phyloP scores from a whole-genome alignment of 2,113 vertebrate species.

The Panthera tigris region DNA sequence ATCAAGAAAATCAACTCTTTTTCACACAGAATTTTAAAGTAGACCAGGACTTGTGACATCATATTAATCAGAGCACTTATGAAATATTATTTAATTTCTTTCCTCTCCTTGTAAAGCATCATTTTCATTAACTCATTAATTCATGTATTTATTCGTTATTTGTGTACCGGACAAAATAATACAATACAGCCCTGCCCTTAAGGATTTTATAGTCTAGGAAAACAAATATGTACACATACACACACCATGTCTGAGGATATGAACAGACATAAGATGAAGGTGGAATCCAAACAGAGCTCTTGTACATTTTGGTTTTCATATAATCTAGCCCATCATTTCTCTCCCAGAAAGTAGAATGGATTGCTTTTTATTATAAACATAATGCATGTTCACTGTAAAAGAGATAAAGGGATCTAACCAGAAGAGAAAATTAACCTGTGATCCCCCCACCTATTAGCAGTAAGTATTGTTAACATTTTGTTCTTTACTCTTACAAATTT shows the following conservation, averaged over 20 bases:
- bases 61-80: background rate
- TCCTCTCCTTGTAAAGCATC: background rate
- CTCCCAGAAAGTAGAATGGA: background rate
- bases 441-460: background rate
- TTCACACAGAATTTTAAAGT: background rate
- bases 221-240: background rate
- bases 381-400: background rate
- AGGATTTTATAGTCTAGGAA: background rate
- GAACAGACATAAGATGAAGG: background rate
- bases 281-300: background rate
- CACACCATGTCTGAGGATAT: background rate
- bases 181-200: background rate
- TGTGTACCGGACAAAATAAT: background rate
- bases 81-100: conserved; percentile 24
- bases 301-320: background rate
- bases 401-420: background rate
- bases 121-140: background rate
- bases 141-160: background rate
- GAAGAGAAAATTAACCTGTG: background rate
- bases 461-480: background rate
- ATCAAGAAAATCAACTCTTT: background rate
- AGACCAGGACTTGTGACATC: background rate
- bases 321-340: background rate
- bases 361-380: conserved; percentile 18
- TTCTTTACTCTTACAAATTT: background rate